phyloP scores from a whole-genome alignment of 2,113 vertebrate genomes.

The Pygoscelis antarcticus region DNA sequence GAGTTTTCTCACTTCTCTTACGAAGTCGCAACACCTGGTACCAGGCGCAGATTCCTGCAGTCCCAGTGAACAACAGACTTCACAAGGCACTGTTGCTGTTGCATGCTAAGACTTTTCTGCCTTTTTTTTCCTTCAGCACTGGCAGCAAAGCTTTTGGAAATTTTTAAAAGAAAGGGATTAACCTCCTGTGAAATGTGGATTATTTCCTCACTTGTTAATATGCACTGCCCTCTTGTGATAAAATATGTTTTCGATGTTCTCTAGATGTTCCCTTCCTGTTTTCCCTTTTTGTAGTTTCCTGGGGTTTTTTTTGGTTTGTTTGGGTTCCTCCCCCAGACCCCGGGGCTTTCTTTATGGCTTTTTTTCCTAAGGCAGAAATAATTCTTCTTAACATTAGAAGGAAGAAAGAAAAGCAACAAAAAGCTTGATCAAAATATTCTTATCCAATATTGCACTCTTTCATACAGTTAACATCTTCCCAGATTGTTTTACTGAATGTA shows the following conservation, averaged over 20 bases:
- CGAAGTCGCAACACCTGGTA: neutral
- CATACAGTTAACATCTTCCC: neutral
- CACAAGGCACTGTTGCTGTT: neutral
- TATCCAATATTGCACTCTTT: neutral
- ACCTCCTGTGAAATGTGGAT: neutral
- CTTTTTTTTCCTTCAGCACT: neutral
- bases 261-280: neutral
- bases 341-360: neutral
- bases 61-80: neutral
- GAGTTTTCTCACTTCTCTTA: neutral
- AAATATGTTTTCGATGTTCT: neutral
- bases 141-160: neutral
- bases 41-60: neutral
- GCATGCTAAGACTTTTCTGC: neutral
- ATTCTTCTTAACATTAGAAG: neutral
- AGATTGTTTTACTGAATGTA: neutral
- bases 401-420: neutral
- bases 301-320: neutral
- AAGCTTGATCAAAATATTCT: neutral
- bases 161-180: neutral
- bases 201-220: neutral
- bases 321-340: neutral
- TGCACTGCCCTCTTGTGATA: constrained; percentile 61
- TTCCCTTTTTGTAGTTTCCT: neutral
- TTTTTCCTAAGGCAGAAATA: neutral